Evolutionary conservation across 2,888 invertebrate genomes (phyloP).

Genomic region (Leptinotarsa juncta): DNA sequence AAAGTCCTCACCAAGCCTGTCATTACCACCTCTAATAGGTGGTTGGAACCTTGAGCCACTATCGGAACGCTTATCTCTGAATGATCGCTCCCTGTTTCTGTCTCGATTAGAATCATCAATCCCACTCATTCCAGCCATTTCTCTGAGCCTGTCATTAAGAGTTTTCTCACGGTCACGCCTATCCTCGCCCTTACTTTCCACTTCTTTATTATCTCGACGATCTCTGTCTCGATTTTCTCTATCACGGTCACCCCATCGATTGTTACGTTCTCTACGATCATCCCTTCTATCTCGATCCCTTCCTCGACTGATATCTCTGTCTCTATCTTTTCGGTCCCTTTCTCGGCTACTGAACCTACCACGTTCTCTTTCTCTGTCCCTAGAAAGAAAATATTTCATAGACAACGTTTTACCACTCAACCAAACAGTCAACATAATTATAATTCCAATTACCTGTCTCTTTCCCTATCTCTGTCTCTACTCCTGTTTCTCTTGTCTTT

Average conservation of each 20-base stretch:
- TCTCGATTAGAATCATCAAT: conserved; percentile 35
- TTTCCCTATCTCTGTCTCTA: conserved; percentile 52
- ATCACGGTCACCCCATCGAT: conserved; percentile 60
- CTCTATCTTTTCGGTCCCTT: conserved; percentile 43
- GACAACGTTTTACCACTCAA: background rate
- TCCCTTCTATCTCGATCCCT: conserved; percentile 53
- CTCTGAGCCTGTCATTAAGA: conserved; percentile 58
- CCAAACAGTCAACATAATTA: background rate
- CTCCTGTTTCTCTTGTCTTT: conserved; percentile 57
- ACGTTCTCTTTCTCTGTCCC: conserved; percentile 30
- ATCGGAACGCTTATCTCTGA: conserved; percentile 25
- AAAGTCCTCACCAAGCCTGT: background rate
- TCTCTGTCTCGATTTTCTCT: conserved; percentile 52
- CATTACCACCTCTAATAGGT: background rate
- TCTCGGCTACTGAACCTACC: conserved; percentile 43
- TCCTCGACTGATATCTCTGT: conserved; percentile 25
- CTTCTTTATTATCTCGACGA: conserved; percentile 35
- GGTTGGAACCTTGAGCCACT: conserved; percentile 18
- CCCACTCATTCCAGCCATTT: conserved; percentile 58
- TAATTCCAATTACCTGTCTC: conserved; percentile 43
- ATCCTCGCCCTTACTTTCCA: conserved; percentile 39
- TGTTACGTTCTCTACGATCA: conserved; percentile 50
- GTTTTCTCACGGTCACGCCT: conserved; percentile 56
- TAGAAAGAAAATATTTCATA: conserved; percentile 14
- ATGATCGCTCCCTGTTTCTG: conserved; percentile 36